Base-by-base conservation (phyloP, 2,888 invertebrate genomes). In the Thumatha senex region DNA sequence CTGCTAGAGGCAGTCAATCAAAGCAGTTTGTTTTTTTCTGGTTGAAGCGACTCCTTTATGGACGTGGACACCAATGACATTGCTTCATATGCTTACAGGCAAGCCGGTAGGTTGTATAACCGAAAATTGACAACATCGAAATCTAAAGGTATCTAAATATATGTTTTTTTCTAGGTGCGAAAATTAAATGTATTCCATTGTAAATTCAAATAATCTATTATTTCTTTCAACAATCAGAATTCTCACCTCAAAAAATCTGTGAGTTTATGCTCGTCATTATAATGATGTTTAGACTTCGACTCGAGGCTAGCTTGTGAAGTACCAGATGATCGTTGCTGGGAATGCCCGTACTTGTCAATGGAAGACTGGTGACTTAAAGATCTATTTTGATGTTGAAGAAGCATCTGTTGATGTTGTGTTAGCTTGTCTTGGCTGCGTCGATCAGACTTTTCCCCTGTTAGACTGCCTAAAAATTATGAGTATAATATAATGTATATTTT, bases 351-450 rank as follows among this genome's bases (percentile, higher is more conserved):
- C 78, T 95, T 95, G 72, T 95, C 95, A 43, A 94, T 83, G 0
- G 84, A 66, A 42, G 93, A 92, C 74, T 93, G 93, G 72, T 93
- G 93, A 0, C 91, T 92, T 46, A 93, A 82, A 0, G 91, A 92
- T 46, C 88, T 93, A 92, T 74, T 94, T 76, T 95, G 95, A 62
- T 95, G 95, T 67, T 95, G 95, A 52, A 95, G 90, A 40, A 95
- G 74, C 69, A 94, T 90, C 74, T 94, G 94, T 63, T 95, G 95
- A 63, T 94, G 94, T 59, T 94, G 94, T 1, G 89, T 92, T 46
- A 92, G 70, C 67, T 92, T 91, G 43, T 92, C 92, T 45, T 84
- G 92, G 2, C 86, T 74, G 34, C 91, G 86, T 12, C 91, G 85
- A 53, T 89, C 89, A 0, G 79, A 61, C 58, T 89, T 90, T 40